Evolutionary conservation across 2,797 vertebrate species (phyloP).

Genomic region (Onychomys leucogaster): DNA sequence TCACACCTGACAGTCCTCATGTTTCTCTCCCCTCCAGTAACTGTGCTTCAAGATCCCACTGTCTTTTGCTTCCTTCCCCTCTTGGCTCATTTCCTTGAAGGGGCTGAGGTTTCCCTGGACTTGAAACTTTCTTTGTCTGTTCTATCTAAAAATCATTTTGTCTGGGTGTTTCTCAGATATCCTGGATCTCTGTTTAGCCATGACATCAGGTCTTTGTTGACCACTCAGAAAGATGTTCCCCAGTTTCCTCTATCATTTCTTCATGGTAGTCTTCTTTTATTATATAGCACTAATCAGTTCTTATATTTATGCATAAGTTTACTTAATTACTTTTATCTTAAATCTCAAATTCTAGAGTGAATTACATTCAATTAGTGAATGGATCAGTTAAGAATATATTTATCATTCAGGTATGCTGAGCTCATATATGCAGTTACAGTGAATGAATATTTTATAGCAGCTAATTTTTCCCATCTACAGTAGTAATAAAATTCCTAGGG

Average conservation of each 20-base stretch:
- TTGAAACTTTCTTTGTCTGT: background rate
- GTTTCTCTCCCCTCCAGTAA: background rate
- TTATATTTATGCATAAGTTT: background rate
- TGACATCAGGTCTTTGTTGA: background rate
- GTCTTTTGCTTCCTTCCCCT: background rate
- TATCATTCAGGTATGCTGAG: background rate
- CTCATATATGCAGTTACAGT: background rate
- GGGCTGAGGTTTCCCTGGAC: background rate
- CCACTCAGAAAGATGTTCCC: background rate
- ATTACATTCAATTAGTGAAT: background rate
- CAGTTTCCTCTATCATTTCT: background rate
- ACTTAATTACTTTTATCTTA: constrained; percentile 6
- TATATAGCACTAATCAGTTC: background rate
- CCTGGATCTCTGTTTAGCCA: background rate
- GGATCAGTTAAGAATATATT: constrained; percentile 13
- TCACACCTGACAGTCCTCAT: background rate
- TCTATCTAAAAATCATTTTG: background rate
- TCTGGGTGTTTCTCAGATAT: background rate
- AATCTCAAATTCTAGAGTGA: background rate
- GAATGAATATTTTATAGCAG: background rate
- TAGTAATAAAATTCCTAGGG: background rate
- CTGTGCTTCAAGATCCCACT: background rate
- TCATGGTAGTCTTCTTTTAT: background rate
- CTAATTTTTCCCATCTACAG: background rate
- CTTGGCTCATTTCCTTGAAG: background rate